Percentiles rank a stretch among this genome's conserved stretches.
Conservation (phyloP, 2,888 invertebrate genomes). For the Machimus atricapillus region DNA sequence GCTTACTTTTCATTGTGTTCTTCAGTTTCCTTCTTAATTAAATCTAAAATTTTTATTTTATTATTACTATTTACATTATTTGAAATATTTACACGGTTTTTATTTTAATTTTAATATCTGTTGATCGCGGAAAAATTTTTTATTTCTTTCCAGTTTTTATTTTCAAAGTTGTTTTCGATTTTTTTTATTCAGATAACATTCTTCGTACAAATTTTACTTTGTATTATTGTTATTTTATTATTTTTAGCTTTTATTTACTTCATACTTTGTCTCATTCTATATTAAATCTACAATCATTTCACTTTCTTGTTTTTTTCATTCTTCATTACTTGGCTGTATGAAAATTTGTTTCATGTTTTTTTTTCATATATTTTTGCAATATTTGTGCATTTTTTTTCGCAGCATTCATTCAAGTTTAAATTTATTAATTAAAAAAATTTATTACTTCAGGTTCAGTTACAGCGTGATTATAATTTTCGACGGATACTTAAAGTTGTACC, state of each 20-base stretch:
- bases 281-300: conserved; percentile 24
- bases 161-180: background rate
- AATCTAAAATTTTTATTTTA: background rate
- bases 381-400: background rate
- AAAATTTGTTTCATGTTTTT: background rate
- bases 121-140: background rate
- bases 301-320: conserved; percentile 7
- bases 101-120: background rate
- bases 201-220: background rate
- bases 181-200: background rate
- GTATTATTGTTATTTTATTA: background rate
- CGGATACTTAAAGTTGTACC: background rate
- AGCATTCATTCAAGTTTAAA: background rate
- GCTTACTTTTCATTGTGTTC: background rate
- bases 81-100: background rate
- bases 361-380: background rate
- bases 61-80: background rate
- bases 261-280: background rate
- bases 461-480: background rate
- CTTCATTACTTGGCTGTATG: background rate
- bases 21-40: background rate
- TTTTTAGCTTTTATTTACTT: background rate
- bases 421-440: background rate
- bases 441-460: background rate
- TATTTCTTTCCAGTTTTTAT: background rate